These are phyloP conservation scores for Tricholauxania praeusta DNA, from an alignment of 2,888 invertebrate species.

Conservation along the genomic window DNA sequence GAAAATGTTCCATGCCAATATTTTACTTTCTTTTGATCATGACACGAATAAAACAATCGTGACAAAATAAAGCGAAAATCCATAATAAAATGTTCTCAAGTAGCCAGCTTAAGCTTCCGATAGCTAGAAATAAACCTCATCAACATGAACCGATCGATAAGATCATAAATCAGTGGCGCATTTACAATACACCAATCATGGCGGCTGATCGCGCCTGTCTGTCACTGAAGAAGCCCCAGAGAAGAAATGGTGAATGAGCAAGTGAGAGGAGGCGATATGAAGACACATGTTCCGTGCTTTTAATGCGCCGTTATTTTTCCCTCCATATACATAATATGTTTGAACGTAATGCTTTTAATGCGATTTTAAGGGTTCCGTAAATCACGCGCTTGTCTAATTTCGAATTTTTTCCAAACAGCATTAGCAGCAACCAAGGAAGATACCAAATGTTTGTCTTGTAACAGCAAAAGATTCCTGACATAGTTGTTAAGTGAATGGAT, in stretches of 20 bases:
- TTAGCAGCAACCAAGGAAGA: conserved; percentile 20
- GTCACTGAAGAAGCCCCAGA: conserved; percentile 3
- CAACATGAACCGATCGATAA: conserved; percentile 26
- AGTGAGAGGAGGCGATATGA: background rate
- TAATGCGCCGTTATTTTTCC: conserved; percentile 30
- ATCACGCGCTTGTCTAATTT: conserved; percentile 68
- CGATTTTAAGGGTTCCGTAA: conserved; percentile 65
- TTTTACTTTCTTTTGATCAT: conserved; percentile 6
- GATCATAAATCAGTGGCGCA: conserved; percentile 49
- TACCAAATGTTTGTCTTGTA: conserved; percentile 42
- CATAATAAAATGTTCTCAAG: background rate
- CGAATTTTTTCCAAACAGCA: conserved; percentile 35
- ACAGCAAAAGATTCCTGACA: conserved; percentile 57
- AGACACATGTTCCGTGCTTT: conserved; percentile 30
- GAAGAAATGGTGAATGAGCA: background rate
- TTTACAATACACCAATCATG: conserved; percentile 31
- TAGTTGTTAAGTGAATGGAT: conserved; percentile 63
- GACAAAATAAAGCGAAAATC: background rate
- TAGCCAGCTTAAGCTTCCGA: background rate
- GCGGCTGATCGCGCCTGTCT: conserved; percentile 26
- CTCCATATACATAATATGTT: background rate
- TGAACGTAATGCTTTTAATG: conserved; percentile 42
- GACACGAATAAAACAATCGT: background rate
- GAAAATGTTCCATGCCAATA: background rate
- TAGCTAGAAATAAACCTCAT: conserved; percentile 20